Conservation (phyloP, 2,113 vertebrate species). For the Melanerpes formicivorus region DNA sequence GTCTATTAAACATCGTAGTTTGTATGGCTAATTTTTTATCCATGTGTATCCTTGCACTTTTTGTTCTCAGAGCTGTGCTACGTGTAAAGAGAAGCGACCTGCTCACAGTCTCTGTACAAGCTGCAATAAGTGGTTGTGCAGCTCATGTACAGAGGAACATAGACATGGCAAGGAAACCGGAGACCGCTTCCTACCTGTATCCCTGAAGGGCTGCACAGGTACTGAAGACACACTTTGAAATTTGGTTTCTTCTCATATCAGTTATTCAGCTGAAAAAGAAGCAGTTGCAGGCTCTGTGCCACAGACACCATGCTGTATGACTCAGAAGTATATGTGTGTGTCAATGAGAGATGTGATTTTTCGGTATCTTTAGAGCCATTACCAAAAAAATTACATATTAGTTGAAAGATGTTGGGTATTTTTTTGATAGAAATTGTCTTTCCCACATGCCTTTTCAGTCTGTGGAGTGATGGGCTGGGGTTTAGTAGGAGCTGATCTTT, state of each 20-base stretch:
- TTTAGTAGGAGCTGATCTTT: neutral
- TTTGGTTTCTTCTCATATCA: neutral
- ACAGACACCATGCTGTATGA: neutral
- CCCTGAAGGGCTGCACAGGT: slow-evolving; percentile 77
- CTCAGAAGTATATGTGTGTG: fast-evolving
- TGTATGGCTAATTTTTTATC: neutral
- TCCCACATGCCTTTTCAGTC: neutral
- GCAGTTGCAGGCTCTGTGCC: neutral
- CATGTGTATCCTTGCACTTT: neutral
- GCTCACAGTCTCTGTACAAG: slow-evolving; percentile 81
- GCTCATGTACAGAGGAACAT: slow-evolving; percentile 80
- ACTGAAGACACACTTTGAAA: neutral
- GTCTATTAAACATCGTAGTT: neutral
- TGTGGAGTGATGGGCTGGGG: neutral
- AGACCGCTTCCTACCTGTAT: slow-evolving; percentile 50
- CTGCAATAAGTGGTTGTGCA: slow-evolving; percentile 84
- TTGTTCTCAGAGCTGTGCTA: slow-evolving; percentile 75
- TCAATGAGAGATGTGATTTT: neutral
- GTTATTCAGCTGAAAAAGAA: neutral
- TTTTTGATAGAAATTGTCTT: neutral
- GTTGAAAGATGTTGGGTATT: neutral
- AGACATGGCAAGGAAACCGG: slow-evolving; percentile 55
- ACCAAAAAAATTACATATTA: neutral
- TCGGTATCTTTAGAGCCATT: neutral
- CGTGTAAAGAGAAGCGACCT: slow-evolving; percentile 78